phyloP scores from a whole-genome alignment of 2,888 invertebrate species.

The Hydriomena furcata region DNA sequence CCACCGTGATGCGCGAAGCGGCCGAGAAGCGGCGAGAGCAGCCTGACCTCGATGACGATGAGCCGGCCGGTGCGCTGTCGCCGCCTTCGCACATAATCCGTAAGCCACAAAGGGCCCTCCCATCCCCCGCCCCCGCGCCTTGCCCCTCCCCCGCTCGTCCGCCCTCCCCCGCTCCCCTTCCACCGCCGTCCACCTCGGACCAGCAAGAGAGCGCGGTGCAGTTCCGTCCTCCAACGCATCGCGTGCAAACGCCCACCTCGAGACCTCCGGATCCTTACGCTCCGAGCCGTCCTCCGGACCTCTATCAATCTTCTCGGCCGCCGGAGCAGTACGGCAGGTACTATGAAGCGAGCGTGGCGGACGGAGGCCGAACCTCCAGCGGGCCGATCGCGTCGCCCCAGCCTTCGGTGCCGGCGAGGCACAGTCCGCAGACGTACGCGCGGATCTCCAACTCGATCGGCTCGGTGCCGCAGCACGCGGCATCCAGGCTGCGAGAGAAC shows the following conservation, averaged over 20 bases:
- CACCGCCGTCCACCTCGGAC: slow-evolving; percentile 48
- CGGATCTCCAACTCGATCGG: slow-evolving; percentile 64
- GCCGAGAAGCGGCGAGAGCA: slow-evolving; percentile 74
- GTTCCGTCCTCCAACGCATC: slow-evolving; percentile 56
- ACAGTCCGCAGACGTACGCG: slow-evolving; percentile 71
- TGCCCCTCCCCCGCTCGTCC: slow-evolving; percentile 69
- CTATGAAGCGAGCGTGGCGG: slow-evolving; percentile 60
- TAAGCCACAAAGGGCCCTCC: slow-evolving; percentile 63
- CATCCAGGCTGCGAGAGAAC: slow-evolving; percentile 63
- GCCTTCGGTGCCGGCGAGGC: slow-evolving; percentile 62
- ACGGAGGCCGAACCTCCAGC: slow-evolving; percentile 58
- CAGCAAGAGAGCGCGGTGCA: slow-evolving; percentile 40
- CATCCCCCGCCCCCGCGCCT: slow-evolving; percentile 70
- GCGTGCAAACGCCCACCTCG: slow-evolving; percentile 64
- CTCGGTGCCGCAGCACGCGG: slow-evolving; percentile 64
- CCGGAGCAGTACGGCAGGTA: slow-evolving; percentile 67
- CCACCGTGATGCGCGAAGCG: slow-evolving; percentile 80
- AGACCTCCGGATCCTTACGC: slow-evolving; percentile 67
- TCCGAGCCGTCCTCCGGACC: slow-evolving; percentile 68
- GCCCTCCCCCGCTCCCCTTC: slow-evolving; percentile 55
- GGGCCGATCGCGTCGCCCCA: slow-evolving; percentile 65
- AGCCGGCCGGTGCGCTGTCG: slow-evolving; percentile 64
- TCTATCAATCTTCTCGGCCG: slow-evolving; percentile 66
- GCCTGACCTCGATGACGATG: slow-evolving; percentile 74
- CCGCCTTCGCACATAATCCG: slow-evolving; percentile 79